phyloP scores from a whole-genome alignment of 2,113 vertebrate genomes.

The Megaleporinus macrocephalus region DNA sequence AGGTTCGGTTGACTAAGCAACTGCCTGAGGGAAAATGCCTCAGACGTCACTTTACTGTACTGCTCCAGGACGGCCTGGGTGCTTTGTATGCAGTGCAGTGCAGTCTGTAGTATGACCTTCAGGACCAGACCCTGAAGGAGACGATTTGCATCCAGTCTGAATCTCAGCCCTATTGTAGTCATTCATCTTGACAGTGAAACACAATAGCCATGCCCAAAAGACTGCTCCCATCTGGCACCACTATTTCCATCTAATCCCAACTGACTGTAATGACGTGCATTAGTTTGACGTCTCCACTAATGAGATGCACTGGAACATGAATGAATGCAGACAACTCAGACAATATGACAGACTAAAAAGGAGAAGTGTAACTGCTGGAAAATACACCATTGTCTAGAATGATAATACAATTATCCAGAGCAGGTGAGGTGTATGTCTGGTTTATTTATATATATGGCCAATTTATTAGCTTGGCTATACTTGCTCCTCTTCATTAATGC shows the following conservation, averaged over 20 bases:
- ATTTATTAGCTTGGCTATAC: background rate
- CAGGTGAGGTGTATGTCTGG: background rate
- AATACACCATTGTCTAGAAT: background rate
- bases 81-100: background rate
- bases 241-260: background rate
- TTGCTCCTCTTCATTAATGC: background rate
- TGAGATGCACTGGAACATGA: background rate
- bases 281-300: background rate
- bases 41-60: background rate
- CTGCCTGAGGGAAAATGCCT: constrained; percentile 6
- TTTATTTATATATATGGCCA: background rate
- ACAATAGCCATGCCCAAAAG: background rate
- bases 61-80: background rate
- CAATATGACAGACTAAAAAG: background rate
- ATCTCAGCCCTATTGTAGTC: background rate
- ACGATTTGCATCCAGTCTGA: background rate
- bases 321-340: background rate
- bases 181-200: background rate
- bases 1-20: background rate
- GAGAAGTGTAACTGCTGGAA: background rate
- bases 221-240: constrained; percentile 1
- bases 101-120: constrained; percentile 3
- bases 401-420: background rate
- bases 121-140: background rate
- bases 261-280: background rate